These are phyloP conservation scores for Pterois miles DNA, from an alignment of 2,797 vertebrate species.

Conservation along the genomic window DNA sequence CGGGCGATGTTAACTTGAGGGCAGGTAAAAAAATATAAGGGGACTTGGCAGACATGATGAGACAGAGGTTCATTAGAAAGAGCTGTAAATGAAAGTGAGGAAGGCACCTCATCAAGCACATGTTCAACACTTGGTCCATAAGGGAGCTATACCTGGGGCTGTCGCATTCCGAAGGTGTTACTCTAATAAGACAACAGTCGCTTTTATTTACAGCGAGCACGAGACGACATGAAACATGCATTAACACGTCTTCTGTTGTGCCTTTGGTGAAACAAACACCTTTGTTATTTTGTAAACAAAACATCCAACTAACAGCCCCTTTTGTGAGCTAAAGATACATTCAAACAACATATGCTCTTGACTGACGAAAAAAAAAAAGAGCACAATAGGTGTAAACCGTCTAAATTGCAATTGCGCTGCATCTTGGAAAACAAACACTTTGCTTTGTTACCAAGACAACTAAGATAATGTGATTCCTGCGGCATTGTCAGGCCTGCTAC, in stretches of 20 bases:
- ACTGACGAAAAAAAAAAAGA: conserved; percentile 47
- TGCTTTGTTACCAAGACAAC: conserved; percentile 88
- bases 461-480: conserved; percentile 86
- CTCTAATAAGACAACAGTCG: conserved; percentile 79
- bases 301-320: conserved; percentile 80
- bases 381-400: conserved; percentile 86
- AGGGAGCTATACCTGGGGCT: conserved; percentile 76
- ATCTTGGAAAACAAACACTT: conserved; percentile 88
- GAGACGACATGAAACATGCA: conserved; percentile 75
- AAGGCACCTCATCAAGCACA: conserved; percentile 73
- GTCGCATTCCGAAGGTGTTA: conserved; percentile 72
- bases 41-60: conserved; percentile 31
- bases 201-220: conserved; percentile 79
- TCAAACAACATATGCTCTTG: conserved; percentile 88
- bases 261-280: conserved; percentile 83
- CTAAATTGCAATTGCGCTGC: conserved; percentile 85
- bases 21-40: conserved; percentile 61
- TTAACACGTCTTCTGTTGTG: conserved; percentile 85
- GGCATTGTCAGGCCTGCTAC: conserved; percentile 77
- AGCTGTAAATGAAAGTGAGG: conserved; percentile 69
- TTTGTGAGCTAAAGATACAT: conserved; percentile 84
- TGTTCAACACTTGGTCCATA: conserved; percentile 72
- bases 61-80: conserved; percentile 60
- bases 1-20: conserved; percentile 54
- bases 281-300: conserved; percentile 86